These are phyloP conservation scores for Plagiodera versicolora DNA, from an alignment of 2,888 invertebrate species.

Conservation along the genomic window DNA sequence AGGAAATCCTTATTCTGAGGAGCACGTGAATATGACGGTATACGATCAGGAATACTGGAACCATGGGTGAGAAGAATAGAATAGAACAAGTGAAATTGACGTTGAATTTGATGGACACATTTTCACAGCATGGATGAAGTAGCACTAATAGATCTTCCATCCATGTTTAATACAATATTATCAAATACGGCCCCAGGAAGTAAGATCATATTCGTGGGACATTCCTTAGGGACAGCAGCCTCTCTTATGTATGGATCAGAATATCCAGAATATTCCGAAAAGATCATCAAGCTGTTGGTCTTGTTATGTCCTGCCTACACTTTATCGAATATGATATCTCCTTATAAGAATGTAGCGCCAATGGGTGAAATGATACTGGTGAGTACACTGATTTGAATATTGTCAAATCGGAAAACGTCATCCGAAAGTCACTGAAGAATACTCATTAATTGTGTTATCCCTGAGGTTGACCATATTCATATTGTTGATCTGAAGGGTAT, in stretches of 20 bases:
- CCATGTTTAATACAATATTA: slow-evolving; percentile 44
- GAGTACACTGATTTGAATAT: too few species aligned
- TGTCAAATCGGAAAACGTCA: too few species aligned
- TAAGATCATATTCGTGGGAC: slow-evolving; percentile 75
- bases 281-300: slow-evolving; percentile 64
- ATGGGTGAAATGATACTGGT: slow-evolving; percentile 51
- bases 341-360: slow-evolving; percentile 66
- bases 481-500: too few species aligned
- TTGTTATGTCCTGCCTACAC: slow-evolving; percentile 71
- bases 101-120: too few species aligned
- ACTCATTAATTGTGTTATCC: not conserved
- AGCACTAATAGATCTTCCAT: slow-evolving; percentile 46
- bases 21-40: slow-evolving; percentile 45
- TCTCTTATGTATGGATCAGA: slow-evolving; percentile 70
- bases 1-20: slow-evolving; percentile 48
- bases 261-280: slow-evolving; percentile 68
- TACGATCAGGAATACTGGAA: slow-evolving; percentile 49
- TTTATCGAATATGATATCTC: slow-evolving; percentile 61
- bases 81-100: too few species aligned
- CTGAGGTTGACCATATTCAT: too few species aligned
- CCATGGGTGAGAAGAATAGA: slow-evolving; percentile 42
- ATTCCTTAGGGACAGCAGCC: slow-evolving; percentile 84
- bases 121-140: slow-evolving; percentile 48
- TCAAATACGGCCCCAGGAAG: slow-evolving; percentile 39
- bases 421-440: too few species aligned